These are phyloP conservation scores for Lepidocyrtinus sp. DNA, from an alignment of 2,888 invertebrate genomes.

Conservation along the genomic window DNA sequence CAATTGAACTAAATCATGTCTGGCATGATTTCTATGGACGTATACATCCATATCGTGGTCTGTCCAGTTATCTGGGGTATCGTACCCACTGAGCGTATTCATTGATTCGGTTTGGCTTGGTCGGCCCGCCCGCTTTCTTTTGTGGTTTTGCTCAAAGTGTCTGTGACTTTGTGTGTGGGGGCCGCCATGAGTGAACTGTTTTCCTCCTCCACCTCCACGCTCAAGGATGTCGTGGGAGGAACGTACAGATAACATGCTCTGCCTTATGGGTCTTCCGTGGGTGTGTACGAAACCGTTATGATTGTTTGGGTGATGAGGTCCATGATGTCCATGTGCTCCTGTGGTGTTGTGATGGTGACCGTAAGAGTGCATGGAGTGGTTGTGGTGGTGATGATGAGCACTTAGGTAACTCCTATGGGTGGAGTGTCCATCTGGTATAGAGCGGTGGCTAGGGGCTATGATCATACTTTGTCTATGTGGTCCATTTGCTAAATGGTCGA, in stretches of 20 bases:
- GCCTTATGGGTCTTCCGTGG: conserved; percentile 65
- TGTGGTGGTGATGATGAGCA: conserved; percentile 68
- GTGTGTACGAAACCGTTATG: conserved; percentile 60
- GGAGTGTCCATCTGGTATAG: conserved; percentile 68
- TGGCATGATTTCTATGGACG: conserved; percentile 87
- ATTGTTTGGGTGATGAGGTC: neutral
- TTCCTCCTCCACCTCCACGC: neutral
- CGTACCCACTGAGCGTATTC: conserved; percentile 78
- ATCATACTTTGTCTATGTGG: conserved; percentile 49
- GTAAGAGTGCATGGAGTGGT: conserved; percentile 66
- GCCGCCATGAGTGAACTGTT: conserved; percentile 41
- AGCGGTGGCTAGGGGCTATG: conserved; percentile 54
- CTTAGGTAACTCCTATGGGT: conserved; percentile 68
- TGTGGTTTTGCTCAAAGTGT: conserved; percentile 67
- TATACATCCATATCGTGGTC: conserved; percentile 97
- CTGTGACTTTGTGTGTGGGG: conserved; percentile 63
- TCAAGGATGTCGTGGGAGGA: conserved; percentile 66
- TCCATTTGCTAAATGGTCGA: conserved; percentile 59
- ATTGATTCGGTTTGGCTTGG: conserved; percentile 68
- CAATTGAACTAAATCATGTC: conserved; percentile 80
- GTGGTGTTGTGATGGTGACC: conserved; percentile 25
- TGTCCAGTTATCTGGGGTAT: conserved; percentile 90
- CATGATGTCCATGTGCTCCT: conserved; percentile 39
- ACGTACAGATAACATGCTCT: conserved; percentile 66
- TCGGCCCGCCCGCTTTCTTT: conserved; percentile 59